Percentiles rank a stretch among this genome's conserved stretches.
phyloP scores from a whole-genome alignment of 2,113 vertebrate species.

The Trogon surrucura region DNA sequence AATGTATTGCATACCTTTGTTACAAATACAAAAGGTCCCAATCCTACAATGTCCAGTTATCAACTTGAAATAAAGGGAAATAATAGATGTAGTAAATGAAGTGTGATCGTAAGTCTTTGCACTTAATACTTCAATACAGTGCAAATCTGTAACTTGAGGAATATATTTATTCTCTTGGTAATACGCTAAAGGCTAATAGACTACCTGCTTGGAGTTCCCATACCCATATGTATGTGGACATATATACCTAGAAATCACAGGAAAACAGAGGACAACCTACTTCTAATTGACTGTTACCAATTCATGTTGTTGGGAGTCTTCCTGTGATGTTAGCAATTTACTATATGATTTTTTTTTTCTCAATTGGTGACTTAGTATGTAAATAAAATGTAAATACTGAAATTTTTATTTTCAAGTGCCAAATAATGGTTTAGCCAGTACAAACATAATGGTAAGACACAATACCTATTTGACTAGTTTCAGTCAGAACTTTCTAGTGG shows the following conservation, averaged over 20 bases:
- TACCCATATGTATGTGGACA: neutral
- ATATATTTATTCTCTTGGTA: neutral
- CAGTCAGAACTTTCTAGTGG: neutral
- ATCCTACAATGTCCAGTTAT: neutral
- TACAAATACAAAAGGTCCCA: neutral
- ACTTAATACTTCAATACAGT: neutral
- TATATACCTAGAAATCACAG: neutral
- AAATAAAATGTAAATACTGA: neutral
- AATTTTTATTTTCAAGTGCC: neutral
- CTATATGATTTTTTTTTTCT: neutral
- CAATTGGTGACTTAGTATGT: neutral
- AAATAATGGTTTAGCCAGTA: neutral
- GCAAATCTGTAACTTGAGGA: neutral
- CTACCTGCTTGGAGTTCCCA: neutral
- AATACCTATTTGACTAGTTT: neutral
- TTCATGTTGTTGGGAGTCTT: neutral
- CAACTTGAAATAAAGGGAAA: neutral
- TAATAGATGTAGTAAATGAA: neutral
- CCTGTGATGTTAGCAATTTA: neutral
- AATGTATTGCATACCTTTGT: neutral
- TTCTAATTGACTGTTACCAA: neutral
- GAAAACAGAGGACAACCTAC: neutral
- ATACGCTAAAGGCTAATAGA: neutral
- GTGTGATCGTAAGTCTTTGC: neutral
- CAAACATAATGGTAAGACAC: neutral